Conservation (phyloP, 1,140 invertebrate species). For the Cecropterus lyciades region DNA sequence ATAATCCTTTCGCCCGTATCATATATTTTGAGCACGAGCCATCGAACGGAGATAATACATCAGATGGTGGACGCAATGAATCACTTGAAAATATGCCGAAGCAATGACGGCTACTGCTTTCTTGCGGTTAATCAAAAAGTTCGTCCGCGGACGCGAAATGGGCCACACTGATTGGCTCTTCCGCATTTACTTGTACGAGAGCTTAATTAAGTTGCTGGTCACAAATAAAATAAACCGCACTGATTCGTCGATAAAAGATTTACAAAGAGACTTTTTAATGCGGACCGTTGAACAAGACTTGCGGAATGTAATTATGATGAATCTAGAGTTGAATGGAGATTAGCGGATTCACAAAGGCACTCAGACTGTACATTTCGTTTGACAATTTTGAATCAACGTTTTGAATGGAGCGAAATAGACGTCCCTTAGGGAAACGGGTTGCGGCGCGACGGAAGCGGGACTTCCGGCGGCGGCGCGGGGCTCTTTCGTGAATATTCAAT, state of each 20-base stretch:
- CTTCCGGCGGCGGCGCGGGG: conserved; percentile 48
- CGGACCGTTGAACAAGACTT: conserved; percentile 8
- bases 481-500: conserved; percentile 47
- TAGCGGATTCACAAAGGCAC: conserved; percentile 10
- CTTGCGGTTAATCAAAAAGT: conserved; percentile 37
- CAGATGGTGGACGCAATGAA: conserved; percentile 17
- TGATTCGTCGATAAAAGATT: conserved; percentile 33
- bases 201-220: conserved; percentile 37
- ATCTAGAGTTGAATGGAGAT: conserved; percentile 2
- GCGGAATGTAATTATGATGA: conserved; percentile 10
- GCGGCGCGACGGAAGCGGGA: conserved; percentile 44
- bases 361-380: conserved; percentile 20
- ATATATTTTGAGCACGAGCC: conserved; percentile 25
- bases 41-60: conserved; percentile 29
- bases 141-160: conserved; percentile 34
- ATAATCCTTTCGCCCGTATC: conserved; percentile 21
- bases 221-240: conserved; percentile 33
- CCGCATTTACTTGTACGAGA: conserved; percentile 32
- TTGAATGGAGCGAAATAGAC: conserved; percentile 16
- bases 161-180: conserved; percentile 35
- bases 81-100: conserved; percentile 32
- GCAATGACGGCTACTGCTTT: conserved; percentile 32
- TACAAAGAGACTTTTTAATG: conserved; percentile 29
- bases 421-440: conserved; percentile 27
- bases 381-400: conserved; percentile 22